phyloP scores from a whole-genome alignment of 2,888 invertebrate species.

The Syrista parreyssii region DNA sequence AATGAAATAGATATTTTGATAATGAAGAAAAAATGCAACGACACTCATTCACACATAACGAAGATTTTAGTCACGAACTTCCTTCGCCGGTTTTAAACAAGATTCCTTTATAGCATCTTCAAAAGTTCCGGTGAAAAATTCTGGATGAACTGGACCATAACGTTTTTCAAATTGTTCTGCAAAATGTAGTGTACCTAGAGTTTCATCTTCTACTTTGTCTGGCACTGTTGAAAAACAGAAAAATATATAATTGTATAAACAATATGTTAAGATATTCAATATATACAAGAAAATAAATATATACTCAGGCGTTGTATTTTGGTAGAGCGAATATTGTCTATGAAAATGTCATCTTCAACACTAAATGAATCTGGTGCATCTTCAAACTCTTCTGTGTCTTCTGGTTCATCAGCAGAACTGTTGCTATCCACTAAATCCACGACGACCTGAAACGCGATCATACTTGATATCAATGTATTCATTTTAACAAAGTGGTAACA shows the following conservation, averaged over 20 bases:
- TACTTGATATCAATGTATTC: neutral
- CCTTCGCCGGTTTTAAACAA: slow-evolving; percentile 88
- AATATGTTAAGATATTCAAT: slow-evolving; percentile 11
- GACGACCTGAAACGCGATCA: slow-evolving; percentile 67
- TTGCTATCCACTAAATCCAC: slow-evolving; percentile 77
- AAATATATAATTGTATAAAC: slow-evolving; percentile 17
- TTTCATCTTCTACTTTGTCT: slow-evolving; percentile 86
- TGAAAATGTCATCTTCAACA: slow-evolving; percentile 89
- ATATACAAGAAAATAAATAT: slow-evolving; percentile 45
- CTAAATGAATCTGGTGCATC: slow-evolving; percentile 85
- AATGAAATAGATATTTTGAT: slow-evolving; percentile 26
- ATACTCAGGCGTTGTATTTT: slow-evolving; percentile 83
- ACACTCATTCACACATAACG: neutral
- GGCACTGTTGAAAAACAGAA: slow-evolving; percentile 75
- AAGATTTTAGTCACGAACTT: slow-evolving; percentile 67
- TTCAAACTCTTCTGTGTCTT: slow-evolving; percentile 89
- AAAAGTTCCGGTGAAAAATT: slow-evolving; percentile 91
- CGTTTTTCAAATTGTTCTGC: slow-evolving; percentile 85
- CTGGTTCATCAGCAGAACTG: slow-evolving; percentile 86
- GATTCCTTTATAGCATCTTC: slow-evolving; percentile 93
- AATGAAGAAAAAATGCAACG: neutral
- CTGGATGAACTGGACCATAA: slow-evolving; percentile 88
- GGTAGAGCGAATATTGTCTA: slow-evolving; percentile 76
- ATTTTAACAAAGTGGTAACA: neutral
- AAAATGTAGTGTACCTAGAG: slow-evolving; percentile 87